phyloP scores from a whole-genome alignment of 2,888 invertebrate genomes.

The Drosophila vallismaia region DNA sequence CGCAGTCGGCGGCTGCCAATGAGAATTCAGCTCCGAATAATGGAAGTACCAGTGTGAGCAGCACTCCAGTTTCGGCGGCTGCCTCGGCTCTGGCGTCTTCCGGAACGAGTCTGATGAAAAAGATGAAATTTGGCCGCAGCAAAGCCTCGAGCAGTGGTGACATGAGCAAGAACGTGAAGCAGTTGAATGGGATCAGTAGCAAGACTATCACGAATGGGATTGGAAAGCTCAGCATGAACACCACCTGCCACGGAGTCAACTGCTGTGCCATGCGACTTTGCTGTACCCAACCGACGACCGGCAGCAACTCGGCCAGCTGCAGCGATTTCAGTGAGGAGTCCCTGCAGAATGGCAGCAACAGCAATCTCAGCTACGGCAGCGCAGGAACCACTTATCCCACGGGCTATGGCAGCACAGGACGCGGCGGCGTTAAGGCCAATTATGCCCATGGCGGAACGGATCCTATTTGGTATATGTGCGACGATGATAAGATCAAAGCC shows the following conservation, averaged over 20 bases:
- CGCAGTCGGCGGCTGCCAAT: conserved; percentile 45
- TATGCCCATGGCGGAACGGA: conserved; percentile 67
- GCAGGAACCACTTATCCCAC: conserved; percentile 62
- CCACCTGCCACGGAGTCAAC: conserved; percentile 85
- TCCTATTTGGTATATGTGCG: conserved; percentile 92
- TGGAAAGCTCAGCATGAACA: conserved; percentile 82
- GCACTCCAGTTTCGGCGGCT: conserved; percentile 71
- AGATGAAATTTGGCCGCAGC: conserved; percentile 83
- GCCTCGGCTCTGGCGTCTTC: conserved; percentile 79
- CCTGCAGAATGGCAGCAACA: conserved; percentile 77
- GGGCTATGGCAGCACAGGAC: conserved; percentile 82
- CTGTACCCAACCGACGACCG: conserved; percentile 60
- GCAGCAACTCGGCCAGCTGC: conserved; percentile 69
- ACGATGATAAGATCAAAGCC: conserved; percentile 93
- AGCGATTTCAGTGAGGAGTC: conserved; percentile 80
- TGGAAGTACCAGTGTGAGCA: conserved; percentile 71
- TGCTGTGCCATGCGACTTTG: conserved; percentile 86
- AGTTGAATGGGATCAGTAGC: conserved; percentile 81
- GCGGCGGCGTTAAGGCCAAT: conserved; percentile 70
- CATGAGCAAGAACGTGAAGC: conserved; percentile 83
- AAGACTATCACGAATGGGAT: conserved; percentile 83
- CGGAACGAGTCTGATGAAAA: conserved; percentile 82
- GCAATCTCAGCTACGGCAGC: conserved; percentile 56
- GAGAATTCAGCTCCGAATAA: conserved; percentile 65
- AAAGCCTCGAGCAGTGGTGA: conserved; percentile 84